phyloP scores from a whole-genome alignment of 2,888 invertebrate genomes.

The Pheosia gnoma region DNA sequence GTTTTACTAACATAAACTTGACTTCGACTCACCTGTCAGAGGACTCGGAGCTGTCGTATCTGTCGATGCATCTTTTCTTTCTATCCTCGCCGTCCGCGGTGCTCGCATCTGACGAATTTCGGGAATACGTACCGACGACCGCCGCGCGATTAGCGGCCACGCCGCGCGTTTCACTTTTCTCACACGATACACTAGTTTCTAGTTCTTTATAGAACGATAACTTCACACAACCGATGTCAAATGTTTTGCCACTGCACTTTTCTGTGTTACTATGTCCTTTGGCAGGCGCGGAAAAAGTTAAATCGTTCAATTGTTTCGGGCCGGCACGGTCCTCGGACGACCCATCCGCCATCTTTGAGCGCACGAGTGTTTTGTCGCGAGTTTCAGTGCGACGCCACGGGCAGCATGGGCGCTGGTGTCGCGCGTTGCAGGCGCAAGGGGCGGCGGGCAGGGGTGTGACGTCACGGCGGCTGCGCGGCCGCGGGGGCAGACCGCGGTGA shows the following conservation, averaged over 20 bases:
- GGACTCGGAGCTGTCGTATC: constrained; percentile 96
- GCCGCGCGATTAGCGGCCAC: constrained; percentile 71
- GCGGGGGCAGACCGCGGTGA: constrained; percentile 76
- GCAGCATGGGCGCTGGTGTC: constrained; percentile 67
- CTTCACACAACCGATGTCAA: constrained; percentile 70
- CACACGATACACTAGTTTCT: constrained; percentile 80
- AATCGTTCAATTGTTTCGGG: constrained; percentile 82
- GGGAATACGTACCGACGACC: constrained; percentile 65
- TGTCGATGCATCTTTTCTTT: constrained; percentile 94
- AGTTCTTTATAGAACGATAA: constrained; percentile 80
- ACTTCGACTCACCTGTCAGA: constrained; percentile 91
- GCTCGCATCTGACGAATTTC: constrained; percentile 66
- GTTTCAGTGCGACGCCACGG: constrained; percentile 65
- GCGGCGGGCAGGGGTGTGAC: constrained; percentile 63
- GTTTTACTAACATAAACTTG: constrained; percentile 50
- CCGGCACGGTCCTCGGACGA: constrained; percentile 86
- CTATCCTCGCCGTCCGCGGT: constrained; percentile 83
- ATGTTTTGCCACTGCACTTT: constrained; percentile 80
- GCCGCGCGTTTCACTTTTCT: constrained; percentile 81
- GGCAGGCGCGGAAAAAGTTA: constrained; percentile 82
- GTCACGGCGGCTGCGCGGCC: constrained; percentile 81
- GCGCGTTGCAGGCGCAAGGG: constrained; percentile 62
- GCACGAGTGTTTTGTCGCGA: constrained; percentile 84
- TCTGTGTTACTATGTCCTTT: constrained; percentile 79
- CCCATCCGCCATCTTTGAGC: constrained; percentile 94